Conservation (phyloP, 2,113 vertebrate species). For the Labeo rohita region DNA sequence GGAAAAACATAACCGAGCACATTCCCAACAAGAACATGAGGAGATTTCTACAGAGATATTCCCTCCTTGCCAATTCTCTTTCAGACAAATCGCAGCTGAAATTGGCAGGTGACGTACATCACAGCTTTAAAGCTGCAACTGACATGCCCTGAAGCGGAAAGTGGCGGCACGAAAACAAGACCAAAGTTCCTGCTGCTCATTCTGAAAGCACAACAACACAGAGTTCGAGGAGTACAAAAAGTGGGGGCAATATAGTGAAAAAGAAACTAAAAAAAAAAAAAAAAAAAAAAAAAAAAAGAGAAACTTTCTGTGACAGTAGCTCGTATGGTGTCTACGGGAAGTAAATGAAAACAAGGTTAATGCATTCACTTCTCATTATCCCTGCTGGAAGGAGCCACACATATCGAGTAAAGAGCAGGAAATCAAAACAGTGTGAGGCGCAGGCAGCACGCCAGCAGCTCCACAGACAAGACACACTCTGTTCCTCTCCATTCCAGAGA, state of each 20-base stretch:
- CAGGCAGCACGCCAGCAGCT: constrained; percentile 45
- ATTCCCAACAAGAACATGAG: constrained; percentile 11
- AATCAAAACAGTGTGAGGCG: constrained; percentile 69
- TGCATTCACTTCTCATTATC: constrained; percentile 77
- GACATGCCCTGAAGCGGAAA: constrained; percentile 32
- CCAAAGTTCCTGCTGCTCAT: constrained; percentile 47
- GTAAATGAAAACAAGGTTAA: constrained; percentile 82
- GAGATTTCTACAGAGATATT: constrained; percentile 20
- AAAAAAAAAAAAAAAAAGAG: constrained; percentile 50
- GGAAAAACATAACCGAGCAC: constrained; percentile 18
- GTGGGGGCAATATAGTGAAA: constrained; percentile 62
- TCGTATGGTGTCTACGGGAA: constrained; percentile 66
- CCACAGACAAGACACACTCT: constrained; percentile 61
- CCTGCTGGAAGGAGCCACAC: constrained; percentile 68
- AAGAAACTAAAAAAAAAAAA: neutral
- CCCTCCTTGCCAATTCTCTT: constrained; percentile 15
- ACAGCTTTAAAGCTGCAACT: constrained; percentile 28
- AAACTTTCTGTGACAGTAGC: constrained; percentile 58
- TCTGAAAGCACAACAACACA: constrained; percentile 24
- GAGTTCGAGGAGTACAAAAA: constrained; percentile 26
- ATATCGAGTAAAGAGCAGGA: constrained; percentile 69
- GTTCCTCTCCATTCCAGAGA: constrained; percentile 52
- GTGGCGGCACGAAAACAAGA: neutral
- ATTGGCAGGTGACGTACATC: constrained; percentile 42
- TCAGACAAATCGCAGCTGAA: constrained; percentile 41